Evolutionary conservation across 2,113 vertebrate genomes (phyloP).

Genomic region (Narcine bancroftii): DNA sequence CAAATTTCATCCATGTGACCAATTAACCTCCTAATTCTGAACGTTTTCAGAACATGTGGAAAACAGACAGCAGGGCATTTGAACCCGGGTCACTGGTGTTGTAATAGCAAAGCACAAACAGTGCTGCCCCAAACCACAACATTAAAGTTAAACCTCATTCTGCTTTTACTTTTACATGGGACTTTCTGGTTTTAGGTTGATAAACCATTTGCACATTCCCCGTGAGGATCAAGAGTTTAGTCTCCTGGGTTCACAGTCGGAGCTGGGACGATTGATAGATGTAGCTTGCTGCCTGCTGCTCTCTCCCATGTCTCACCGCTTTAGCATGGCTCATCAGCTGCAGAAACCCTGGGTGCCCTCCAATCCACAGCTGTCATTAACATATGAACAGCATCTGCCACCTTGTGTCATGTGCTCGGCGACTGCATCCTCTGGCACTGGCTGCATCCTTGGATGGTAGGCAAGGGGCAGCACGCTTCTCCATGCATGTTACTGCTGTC

Average conservation of each 20-base stretch:
- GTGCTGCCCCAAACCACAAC: too few species aligned
- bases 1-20: too few species aligned
- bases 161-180: neutral
- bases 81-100: too few species aligned
- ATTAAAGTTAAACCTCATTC: neutral
- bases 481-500: constrained; percentile 22
- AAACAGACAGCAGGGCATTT: too few species aligned
- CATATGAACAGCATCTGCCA: neutral
- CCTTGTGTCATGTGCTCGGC: constrained; percentile 11
- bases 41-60: too few species aligned
- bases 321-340: constrained; percentile 1
- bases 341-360: neutral
- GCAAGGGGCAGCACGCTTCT: neutral
- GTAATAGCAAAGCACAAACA: too few species aligned
- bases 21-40: too few species aligned
- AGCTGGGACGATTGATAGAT: constrained; percentile 3
- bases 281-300: constrained; percentile 4
- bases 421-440: neutral
- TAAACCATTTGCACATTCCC: neutral
- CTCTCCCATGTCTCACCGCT: neutral
- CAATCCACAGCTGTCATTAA: neutral
- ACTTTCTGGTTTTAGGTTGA: neutral
- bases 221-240: constrained; percentile 26
- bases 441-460: neutral
- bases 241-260: neutral